A percentile compares a stretch with the other conserved stretches of the same genome.
Evolutionary conservation across 1,140 invertebrate species (phyloP).

Genomic region (Alviniconcha marisindica): DNA sequence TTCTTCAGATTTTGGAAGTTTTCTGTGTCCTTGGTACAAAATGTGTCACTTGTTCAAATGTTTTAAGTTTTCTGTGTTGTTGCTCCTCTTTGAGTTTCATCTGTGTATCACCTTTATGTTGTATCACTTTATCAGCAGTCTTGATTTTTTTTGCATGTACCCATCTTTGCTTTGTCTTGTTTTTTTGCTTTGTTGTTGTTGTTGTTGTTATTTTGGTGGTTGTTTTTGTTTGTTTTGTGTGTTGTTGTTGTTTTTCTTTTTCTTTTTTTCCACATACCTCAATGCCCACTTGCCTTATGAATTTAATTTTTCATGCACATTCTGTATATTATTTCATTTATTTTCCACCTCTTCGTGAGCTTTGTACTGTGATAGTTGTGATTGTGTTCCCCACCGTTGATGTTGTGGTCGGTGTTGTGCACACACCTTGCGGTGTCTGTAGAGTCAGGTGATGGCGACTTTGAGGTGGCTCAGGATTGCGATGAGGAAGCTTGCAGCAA

Average conservation of each 20-base stretch:
- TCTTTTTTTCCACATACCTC: neutral
- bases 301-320: no score
- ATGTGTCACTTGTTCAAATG: neutral
- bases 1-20: no score
- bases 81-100: neutral
- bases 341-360: neutral
- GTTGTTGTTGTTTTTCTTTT: neutral
- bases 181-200: no score
- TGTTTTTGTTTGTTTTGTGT: no score
- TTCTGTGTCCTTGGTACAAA: no score
- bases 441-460: constrained; percentile 29
- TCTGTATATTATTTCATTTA: neutral
- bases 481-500: constrained; percentile 89
- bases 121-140: no score
- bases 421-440: neutral
- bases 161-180: no score
- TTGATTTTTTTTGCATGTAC: no score
- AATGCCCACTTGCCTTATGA: no score
- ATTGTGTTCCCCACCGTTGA: neutral
- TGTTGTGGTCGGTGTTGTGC: neutral
- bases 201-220: no score
- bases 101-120: neutral
- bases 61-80: neutral
- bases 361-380: neutral
- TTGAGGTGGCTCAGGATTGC: constrained; percentile 78